These are phyloP conservation scores for Lamellibrachia columna DNA, from an alignment of 2,888 invertebrate species.

Conservation along the genomic window DNA sequence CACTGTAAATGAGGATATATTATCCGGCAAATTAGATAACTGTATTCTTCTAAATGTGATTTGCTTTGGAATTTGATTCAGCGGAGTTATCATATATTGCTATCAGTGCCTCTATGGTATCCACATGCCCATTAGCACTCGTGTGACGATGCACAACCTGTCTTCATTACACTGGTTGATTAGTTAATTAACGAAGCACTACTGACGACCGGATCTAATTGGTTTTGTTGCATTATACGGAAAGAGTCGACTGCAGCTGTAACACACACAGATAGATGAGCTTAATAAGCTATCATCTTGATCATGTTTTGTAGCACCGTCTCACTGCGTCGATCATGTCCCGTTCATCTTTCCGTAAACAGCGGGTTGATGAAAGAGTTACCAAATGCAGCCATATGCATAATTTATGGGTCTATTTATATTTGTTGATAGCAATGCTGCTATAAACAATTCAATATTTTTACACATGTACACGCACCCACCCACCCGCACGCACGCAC, in stretches of 20 bases:
- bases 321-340: neutral
- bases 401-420: neutral
- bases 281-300: neutral
- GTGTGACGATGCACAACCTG: neutral
- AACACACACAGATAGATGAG: neutral
- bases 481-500: neutral
- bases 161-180: constrained; percentile 3
- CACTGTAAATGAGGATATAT: too few species aligned
- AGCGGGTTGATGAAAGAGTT: neutral
- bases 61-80: neutral
- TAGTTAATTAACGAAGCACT: neutral
- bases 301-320: neutral
- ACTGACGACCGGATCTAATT: neutral
- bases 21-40: neutral
- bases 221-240: neutral
- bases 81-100: neutral
- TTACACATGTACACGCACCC: neutral
- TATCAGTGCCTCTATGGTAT: neutral
- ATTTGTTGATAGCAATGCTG: neutral
- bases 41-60: neutral
- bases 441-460: neutral
- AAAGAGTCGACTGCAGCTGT: neutral
- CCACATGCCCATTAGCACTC: too few species aligned
- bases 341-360: neutral
- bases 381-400: neutral